Percentiles rank a stretch among this genome's conserved stretches.
These are phyloP conservation scores for Lasaia peninsularis DNA, from an alignment of 1,140 invertebrate genomes.

Conservation along the genomic window DNA sequence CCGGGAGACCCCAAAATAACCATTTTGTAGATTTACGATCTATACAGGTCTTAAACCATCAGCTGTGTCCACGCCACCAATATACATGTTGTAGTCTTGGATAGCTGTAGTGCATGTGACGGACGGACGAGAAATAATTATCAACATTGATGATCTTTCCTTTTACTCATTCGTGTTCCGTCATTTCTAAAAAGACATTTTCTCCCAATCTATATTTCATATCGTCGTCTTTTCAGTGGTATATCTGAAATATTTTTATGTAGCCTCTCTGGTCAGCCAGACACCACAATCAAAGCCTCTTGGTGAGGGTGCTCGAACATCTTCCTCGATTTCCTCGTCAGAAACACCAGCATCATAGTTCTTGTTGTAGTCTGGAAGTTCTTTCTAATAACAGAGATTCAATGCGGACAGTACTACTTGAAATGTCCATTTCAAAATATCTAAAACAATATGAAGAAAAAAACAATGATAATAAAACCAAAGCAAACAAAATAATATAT, in stretches of 20 bases:
- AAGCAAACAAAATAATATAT: too few species aligned
- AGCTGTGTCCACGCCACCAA: constrained; percentile 51
- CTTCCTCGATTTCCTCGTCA: too few species aligned
- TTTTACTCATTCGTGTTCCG: constrained; percentile 39
- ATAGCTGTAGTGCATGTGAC: constrained; percentile 38
- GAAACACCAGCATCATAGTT: too few species aligned
- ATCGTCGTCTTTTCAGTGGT: constrained; percentile 54
- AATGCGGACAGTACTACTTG: too few species aligned
- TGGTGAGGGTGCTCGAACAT: too few species aligned
- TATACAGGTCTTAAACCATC: constrained; percentile 47
- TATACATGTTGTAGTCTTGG: constrained; percentile 50
- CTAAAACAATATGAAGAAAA: too few species aligned
- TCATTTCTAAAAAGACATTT: constrained; percentile 47
- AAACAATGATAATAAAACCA: too few species aligned
- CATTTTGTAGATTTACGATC: constrained; percentile 53
- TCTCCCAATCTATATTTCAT: constrained; percentile 45
- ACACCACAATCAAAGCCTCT: too few species aligned
- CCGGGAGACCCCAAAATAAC: constrained; percentile 50
- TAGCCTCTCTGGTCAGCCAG: constrained; percentile 51
- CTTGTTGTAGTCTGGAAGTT: too few species aligned
- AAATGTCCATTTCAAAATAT: too few species aligned
- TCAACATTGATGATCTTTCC: constrained; percentile 52
- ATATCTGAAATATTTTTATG: constrained; percentile 63
- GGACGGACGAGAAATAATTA: constrained; percentile 60
- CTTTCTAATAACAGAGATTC: too few species aligned